phyloP scores from a whole-genome alignment of 2,888 invertebrate species.

The Netelia melanura region DNA sequence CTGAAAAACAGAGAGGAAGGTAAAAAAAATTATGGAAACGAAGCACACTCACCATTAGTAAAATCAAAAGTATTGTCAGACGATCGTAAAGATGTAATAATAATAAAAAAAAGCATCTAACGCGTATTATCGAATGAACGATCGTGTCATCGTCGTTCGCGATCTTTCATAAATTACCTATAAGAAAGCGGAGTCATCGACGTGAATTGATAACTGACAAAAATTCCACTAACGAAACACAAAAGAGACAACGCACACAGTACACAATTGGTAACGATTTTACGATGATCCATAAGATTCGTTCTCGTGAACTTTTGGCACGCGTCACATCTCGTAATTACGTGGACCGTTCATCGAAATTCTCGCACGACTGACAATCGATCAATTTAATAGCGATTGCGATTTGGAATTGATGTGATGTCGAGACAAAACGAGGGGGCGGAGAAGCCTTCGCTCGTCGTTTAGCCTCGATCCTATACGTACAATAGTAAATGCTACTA shows the following conservation, averaged over 20 bases:
- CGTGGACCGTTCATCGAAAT: background rate
- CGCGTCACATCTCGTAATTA: background rate
- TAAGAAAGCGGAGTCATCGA: slow-evolving; percentile 42
- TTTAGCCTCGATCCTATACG: slow-evolving; percentile 56
- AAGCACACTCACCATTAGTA: slow-evolving; percentile 57
- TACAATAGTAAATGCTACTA: background rate
- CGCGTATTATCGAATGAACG: slow-evolving; percentile 32
- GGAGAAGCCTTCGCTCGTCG: slow-evolving; percentile 57
- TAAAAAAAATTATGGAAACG: background rate
- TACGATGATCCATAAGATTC: slow-evolving; percentile 17
- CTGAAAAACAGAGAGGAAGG: background rate
- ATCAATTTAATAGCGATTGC: slow-evolving; percentile 30
- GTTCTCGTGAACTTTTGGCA: background rate
- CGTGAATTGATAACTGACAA: slow-evolving; percentile 44
- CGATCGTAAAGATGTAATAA: background rate
- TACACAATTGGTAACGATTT: slow-evolving; percentile 40
- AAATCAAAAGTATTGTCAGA: slow-evolving; percentile 12
- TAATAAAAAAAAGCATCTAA: slow-evolving; percentile 11
- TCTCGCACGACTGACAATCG: slow-evolving; percentile 43
- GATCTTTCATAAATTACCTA: slow-evolving; percentile 18
- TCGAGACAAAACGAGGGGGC: slow-evolving; percentile 48
- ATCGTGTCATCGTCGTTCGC: slow-evolving; percentile 47
- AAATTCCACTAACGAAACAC: background rate
- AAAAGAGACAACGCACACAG: slow-evolving; percentile 19
- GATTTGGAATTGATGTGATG: slow-evolving; percentile 31